These are phyloP conservation scores for Equus przewalskii DNA, from an alignment of 2,113 vertebrate species.

Conservation along the genomic window DNA sequence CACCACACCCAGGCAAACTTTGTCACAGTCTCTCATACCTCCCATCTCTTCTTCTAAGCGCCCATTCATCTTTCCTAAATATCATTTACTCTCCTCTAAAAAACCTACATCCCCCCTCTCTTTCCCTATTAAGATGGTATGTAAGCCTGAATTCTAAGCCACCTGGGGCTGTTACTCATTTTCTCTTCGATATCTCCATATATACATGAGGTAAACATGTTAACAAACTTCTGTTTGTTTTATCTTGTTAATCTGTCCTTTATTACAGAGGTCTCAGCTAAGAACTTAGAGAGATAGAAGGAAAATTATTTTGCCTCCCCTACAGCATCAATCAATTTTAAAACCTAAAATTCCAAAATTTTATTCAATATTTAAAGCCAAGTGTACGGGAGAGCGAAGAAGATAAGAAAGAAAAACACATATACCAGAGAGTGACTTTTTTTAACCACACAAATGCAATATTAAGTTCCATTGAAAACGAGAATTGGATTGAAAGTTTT, in stretches of 20 bases:
- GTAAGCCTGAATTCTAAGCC: not conserved
- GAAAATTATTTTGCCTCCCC: not conserved
- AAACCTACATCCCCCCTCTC: not conserved
- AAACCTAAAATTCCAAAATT: conserved; percentile 38
- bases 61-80: not conserved
- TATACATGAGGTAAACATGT: not conserved
- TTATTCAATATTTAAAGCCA: conserved; percentile 27
- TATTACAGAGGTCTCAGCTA: not conserved
- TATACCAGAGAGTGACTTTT: not conserved
- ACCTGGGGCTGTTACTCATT: not conserved
- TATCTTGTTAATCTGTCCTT: not conserved
- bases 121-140: not conserved
- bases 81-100: not conserved
- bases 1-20: not conserved
- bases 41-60: not conserved
- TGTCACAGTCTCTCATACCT: not conserved
- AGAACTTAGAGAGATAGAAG: not conserved
- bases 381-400: not conserved
- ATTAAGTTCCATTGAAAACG: conserved; percentile 55
- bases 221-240: not conserved
- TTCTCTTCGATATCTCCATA: not conserved
- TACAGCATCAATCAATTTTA: not conserved
- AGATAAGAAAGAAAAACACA: not conserved
- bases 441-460: conserved; percentile 19
- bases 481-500: conserved; percentile 63